These are phyloP conservation scores for Mugil cephalus DNA, from an alignment of 2,113 vertebrate species.

Conservation along the genomic window DNA sequence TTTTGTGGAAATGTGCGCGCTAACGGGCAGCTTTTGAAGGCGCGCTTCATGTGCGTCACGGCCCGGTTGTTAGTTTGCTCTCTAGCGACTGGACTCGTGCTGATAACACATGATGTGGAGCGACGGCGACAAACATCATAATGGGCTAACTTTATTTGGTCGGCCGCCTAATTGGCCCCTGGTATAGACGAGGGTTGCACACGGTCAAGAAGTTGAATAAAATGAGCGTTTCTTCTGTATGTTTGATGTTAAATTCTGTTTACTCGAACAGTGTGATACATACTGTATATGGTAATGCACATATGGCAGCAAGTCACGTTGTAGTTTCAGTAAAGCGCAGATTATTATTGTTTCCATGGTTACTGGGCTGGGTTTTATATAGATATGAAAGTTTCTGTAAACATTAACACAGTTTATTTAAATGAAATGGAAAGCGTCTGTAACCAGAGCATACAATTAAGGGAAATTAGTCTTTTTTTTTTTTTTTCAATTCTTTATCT, in stretches of 20 bases:
- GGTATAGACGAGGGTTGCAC: background rate
- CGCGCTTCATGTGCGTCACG: slow-evolving; percentile 80
- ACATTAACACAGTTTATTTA: background rate
- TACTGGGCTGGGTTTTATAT: too few relatives aligned
- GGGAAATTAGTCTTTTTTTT: slow-evolving; percentile 25
- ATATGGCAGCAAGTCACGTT: too few relatives aligned
- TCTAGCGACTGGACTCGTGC: slow-evolving; percentile 76
- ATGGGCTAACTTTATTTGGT: slow-evolving; percentile 56
- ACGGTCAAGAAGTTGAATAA: background rate
- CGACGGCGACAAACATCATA: slow-evolving; percentile 44
- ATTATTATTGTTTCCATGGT: too few relatives aligned
- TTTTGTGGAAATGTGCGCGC: slow-evolving; percentile 62
- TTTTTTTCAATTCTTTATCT: slow-evolving; percentile 17
- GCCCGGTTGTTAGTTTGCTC: slow-evolving; percentile 77
- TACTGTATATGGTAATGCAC: too few relatives aligned
- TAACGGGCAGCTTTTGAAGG: slow-evolving; percentile 71
- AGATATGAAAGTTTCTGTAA: background rate
- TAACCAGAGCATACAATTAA: background rate
- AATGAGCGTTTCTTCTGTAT: background rate
- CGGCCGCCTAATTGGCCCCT: slow-evolving; percentile 2
- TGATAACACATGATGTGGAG: slow-evolving; percentile 79
- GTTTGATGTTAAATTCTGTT: background rate
- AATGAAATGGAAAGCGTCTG: background rate
- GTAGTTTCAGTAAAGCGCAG: too few relatives aligned
- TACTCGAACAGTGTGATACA: too few relatives aligned